Base-by-base conservation (phyloP, 2,888 invertebrate species). In the Meteorus colon region DNA sequence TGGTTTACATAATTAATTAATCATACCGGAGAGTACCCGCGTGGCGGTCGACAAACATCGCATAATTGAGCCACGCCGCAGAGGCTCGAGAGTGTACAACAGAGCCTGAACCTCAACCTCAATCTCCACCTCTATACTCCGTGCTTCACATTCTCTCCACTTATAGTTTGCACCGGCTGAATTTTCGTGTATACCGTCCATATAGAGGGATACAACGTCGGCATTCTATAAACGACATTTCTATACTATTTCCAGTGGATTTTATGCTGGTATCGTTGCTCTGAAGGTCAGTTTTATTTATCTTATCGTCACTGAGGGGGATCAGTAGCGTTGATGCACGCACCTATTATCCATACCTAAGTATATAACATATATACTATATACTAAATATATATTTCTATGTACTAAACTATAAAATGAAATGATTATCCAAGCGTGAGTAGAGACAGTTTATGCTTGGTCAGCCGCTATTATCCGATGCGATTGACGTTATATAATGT, bases 11-110 rank as follows among this genome's bases (percentile, higher is more conserved):
- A 81, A 81, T 81, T 81, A 81, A 81, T 84, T 82, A 84, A 82
- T 83, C 81, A 82, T 81, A 82, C 80, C 79, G 79, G 73, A 77
- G 82, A 79, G 77, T 77, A 79, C 72, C 71, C 67, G 72, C 76
- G 76, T 80, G 81, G 81, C 79, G 82, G 80, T 81, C 79, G 80
- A 76, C 81, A 80, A 85, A 82, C 83, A 81, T 82, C 81, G 82
- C 84, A 82, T 83, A 83, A 84, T 84, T 84, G 76, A 82, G 77
- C 75, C 73, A 75, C 75, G 70, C 68, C 68, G 76, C 68, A 45
- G 41, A 65, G 55, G 68, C 60, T 65, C 70, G 71, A 72, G 71
- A 76, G 77, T 72, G 66, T 76, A 73, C 67, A 74, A 73, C 75
- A 70, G 78, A 65, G 74, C 48, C 70, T 55, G 19, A 19, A 51